Evolutionary conservation across 2,113 vertebrate genomes (phyloP).

Genomic region (Pteronura brasiliensis): DNA sequence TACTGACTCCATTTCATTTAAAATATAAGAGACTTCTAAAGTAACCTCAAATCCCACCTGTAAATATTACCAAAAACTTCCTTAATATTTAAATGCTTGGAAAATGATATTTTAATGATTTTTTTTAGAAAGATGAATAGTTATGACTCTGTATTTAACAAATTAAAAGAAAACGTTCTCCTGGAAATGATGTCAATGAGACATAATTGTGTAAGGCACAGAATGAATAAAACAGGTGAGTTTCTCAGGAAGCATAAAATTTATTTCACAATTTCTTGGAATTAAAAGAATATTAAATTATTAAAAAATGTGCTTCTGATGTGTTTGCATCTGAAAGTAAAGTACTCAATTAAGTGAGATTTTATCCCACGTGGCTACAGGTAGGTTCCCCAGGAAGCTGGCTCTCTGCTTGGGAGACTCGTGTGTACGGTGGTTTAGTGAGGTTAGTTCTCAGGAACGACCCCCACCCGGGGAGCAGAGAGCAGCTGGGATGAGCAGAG

Average conservation of each 20-base stretch:
- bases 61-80: not conserved
- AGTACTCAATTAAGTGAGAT: not conserved
- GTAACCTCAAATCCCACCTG: not conserved
- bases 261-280: not conserved
- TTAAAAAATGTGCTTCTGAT: not conserved
- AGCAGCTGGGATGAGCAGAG: not conserved
- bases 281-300: not conserved
- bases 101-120: not conserved
- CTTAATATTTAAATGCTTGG: not conserved
- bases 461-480: too few species aligned
- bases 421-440: accelerated
- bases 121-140: not conserved
- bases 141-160: not conserved
- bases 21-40: not conserved
- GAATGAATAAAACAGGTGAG: not conserved
- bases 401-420: not conserved
- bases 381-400: not conserved
- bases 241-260: not conserved
- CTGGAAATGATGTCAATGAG: not conserved
- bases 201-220: not conserved
- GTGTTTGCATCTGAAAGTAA: not conserved
- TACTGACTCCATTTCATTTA: not conserved
- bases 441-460: not conserved
- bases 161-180: not conserved
- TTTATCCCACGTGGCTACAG: not conserved